Evolutionary conservation across 2,888 invertebrate genomes (phyloP).

Genomic region (Therioaphis trifolii): DNA sequence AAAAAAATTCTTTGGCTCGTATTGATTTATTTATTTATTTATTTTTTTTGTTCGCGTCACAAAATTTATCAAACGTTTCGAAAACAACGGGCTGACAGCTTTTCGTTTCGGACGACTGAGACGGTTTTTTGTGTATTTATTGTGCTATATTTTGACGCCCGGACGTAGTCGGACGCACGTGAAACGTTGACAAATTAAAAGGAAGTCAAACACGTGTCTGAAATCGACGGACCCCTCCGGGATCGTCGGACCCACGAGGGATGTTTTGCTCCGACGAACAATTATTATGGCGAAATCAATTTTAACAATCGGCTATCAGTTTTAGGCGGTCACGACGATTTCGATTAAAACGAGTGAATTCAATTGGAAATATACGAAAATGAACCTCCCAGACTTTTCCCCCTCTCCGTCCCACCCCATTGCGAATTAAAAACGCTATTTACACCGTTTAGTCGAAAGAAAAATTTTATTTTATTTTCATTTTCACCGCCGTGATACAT

Average conservation of each 20-base stretch:
- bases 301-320: not conserved
- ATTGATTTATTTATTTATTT: no score
- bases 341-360: not conserved
- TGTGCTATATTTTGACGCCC: not conserved
- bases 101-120: not conserved
- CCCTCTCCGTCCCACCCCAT: no score
- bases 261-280: not conserved
- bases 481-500: not conserved
- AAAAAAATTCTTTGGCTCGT: no score
- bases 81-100: not conserved
- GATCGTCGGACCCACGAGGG: not conserved
- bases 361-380: not conserved
- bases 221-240: not conserved
- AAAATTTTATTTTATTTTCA: constrained; percentile 10
- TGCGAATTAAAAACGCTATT: not conserved
- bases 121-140: not conserved
- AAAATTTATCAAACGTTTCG: not conserved
- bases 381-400: no score
- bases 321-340: not conserved
- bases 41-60: not conserved
- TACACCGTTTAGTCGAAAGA: not conserved
- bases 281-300: not conserved
- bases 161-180: not conserved
- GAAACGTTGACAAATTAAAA: not conserved
- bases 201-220: not conserved